Conservation (phyloP, 2,797 vertebrate genomes). For the Myiothlypis chrysogaster region DNA sequence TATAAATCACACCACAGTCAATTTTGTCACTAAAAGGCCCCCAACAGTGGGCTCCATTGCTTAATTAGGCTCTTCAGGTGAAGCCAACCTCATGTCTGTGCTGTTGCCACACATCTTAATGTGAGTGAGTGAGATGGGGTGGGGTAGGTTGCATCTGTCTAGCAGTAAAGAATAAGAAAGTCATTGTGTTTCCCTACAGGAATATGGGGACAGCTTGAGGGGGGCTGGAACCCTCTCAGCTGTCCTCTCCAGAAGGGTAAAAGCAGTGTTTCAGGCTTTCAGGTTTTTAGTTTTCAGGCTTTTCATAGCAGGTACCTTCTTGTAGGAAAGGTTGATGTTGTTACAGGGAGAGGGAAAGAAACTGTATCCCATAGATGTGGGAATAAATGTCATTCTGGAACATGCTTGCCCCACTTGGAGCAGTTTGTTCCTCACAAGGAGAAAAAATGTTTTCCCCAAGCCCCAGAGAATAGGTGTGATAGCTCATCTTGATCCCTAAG, state of each 20-base stretch:
- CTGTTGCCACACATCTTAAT: neutral
- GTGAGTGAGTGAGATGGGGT: neutral
- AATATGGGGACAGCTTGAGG: neutral
- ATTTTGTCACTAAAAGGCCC: conserved; percentile 60
- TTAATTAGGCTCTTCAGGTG: conserved; percentile 42
- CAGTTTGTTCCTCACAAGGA: neutral
- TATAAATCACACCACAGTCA: conserved; percentile 55
- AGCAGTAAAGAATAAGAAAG: neutral
- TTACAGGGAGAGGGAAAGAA: neutral
- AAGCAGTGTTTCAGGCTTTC: neutral
- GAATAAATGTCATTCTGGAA: neutral
- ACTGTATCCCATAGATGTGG: neutral
- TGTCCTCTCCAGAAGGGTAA: neutral
- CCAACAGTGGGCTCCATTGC: conserved; percentile 39
- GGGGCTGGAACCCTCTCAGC: neutral
- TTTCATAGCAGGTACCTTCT: neutral
- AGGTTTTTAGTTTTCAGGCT: neutral
- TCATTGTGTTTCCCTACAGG: neutral
- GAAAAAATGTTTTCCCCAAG: neutral
- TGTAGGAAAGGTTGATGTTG: neutral
- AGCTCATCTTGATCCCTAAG: neutral
- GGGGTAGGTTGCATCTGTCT: neutral
- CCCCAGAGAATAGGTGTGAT: neutral
- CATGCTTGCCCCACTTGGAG: neutral
- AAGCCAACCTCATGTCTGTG: neutral